Percentiles rank a stretch among this genome's conserved stretches.
phyloP scores from a whole-genome alignment of 92 coral and sea anemone species.

The Actinernus sp. region DNA sequence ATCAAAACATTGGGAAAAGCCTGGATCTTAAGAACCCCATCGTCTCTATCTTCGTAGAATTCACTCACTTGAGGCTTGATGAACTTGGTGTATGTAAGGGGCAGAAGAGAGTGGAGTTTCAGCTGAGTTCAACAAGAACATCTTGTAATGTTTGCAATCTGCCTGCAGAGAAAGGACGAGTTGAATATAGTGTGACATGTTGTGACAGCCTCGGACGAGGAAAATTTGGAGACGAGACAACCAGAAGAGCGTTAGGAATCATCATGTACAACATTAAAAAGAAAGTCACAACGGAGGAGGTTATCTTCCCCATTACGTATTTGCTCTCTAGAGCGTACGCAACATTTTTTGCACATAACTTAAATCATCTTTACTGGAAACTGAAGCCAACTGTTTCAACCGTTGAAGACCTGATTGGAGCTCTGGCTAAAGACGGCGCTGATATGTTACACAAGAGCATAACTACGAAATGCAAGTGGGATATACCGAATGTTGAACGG shows the following conservation, averaged over 20 bases:
- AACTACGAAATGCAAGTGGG: too few relatives aligned
- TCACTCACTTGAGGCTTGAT: constrained; percentile 42
- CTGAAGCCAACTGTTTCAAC: constrained; percentile 40
- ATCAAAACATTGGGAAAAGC: constrained; percentile 21
- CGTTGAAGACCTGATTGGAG: constrained; percentile 30
- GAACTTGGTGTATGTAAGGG: constrained; percentile 41
- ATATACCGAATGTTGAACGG: too few relatives aligned
- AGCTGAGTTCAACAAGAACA: constrained; percentile 22
- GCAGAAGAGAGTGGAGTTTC: constrained; percentile 6
- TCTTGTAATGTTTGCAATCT: constrained; percentile 44
- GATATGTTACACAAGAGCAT: too few relatives aligned
- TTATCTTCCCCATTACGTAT: constrained; percentile 13
- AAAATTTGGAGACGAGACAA: constrained; percentile 46
- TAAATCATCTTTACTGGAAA: constrained; percentile 59
- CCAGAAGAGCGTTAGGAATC: constrained; percentile 25
- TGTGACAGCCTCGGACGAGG: constrained; percentile 43
- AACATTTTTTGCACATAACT: constrained; percentile 49
- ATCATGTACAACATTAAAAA: constrained; percentile 31
- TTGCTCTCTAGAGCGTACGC: constrained; percentile 30
- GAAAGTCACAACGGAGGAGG: constrained; percentile 8
- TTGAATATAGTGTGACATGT: constrained; percentile 33
- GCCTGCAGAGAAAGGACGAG: constrained; percentile 33
- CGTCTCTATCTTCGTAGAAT: constrained; percentile 16
- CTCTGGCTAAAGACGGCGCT: too few relatives aligned
- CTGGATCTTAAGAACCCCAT: constrained; percentile 32